Evolutionary conservation across 2,797 vertebrate genomes (phyloP).

Genomic region (Rhabdomys pumilio): DNA sequence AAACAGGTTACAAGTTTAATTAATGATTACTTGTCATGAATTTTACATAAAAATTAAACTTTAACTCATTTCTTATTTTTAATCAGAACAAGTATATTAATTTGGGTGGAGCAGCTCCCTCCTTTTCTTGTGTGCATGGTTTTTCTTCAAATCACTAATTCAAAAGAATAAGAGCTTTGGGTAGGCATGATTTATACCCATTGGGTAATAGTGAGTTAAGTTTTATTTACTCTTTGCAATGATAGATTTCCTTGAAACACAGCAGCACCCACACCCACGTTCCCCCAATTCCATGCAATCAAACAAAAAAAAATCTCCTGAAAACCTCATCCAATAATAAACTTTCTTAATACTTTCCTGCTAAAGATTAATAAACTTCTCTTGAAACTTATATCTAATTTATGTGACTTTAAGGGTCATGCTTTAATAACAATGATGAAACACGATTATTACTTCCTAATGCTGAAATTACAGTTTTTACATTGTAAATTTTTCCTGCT

Average conservation of each 20-base stretch:
- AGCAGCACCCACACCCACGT: constrained; percentile 26
- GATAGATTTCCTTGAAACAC: constrained; percentile 73
- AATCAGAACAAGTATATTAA: not conserved
- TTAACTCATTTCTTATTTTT: not conserved
- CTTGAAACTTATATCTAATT: constrained; percentile 94
- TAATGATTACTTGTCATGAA: not conserved
- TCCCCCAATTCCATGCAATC: constrained; percentile 6
- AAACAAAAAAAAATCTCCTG: constrained; percentile 49
- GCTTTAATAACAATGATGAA: constrained; percentile 99
- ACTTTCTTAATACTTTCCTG: constrained; percentile 91
- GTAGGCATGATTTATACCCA: constrained; percentile 51
- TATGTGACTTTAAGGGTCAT: constrained; percentile 97
- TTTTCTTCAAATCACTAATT: constrained; percentile 28
- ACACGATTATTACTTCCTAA: constrained; percentile 99
- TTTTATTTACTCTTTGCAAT: constrained; percentile 81
- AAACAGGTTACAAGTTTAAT: constrained; percentile 41
- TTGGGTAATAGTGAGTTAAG: constrained; percentile 81
- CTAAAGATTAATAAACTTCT: constrained; percentile 94
- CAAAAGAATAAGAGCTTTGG: constrained; percentile 70
- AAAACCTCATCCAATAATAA: constrained; percentile 90
- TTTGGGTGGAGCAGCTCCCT: not conserved
- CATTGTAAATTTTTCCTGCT: constrained; percentile 95
- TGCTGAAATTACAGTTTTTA: constrained; percentile 99
- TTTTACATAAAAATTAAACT: constrained; percentile 32
- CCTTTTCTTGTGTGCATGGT: not conserved